Evolutionary conservation across 2,113 vertebrate genomes (phyloP).

Genomic region (Brienomyrus longianalis): DNA sequence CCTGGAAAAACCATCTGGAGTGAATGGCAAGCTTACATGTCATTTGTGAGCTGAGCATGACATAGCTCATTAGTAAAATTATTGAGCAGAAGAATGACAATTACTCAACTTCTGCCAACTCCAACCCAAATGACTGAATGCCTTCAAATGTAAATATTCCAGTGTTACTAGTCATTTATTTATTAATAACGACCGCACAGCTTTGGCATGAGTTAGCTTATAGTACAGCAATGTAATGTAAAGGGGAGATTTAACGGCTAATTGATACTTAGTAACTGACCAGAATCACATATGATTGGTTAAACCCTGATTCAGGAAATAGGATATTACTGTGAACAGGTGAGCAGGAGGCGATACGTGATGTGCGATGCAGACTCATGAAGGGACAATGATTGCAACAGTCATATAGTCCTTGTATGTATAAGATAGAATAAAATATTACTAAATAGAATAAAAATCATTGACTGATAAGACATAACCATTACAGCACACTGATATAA

Average conservation of each 20-base stretch:
- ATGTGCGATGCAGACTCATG: not conserved
- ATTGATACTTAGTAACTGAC: not conserved
- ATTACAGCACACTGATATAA: not conserved
- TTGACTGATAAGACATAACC: not conserved
- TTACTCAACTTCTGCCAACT: not conserved
- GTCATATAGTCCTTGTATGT: not conserved
- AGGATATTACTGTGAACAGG: not conserved
- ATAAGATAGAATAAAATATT: not conserved
- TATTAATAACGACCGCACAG: not conserved
- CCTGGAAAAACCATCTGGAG: conserved; percentile 6
- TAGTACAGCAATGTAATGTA: not conserved
- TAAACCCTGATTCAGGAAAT: not conserved
- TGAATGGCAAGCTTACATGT: not conserved
- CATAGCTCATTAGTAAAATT: not conserved
- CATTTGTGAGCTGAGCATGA: not conserved
- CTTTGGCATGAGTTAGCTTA: not conserved
- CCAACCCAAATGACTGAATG: not conserved
- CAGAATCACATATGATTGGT: not conserved
- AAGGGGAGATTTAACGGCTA: not conserved
- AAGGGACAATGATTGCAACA: not conserved
- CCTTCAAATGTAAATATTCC: not conserved
- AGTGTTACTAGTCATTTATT: not conserved
- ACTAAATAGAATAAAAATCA: not conserved
- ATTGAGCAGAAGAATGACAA: not conserved
- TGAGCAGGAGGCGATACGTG: not conserved